phyloP scores from a whole-genome alignment of 2,888 invertebrate species.

The Lordiphosa andalusiaca region DNA sequence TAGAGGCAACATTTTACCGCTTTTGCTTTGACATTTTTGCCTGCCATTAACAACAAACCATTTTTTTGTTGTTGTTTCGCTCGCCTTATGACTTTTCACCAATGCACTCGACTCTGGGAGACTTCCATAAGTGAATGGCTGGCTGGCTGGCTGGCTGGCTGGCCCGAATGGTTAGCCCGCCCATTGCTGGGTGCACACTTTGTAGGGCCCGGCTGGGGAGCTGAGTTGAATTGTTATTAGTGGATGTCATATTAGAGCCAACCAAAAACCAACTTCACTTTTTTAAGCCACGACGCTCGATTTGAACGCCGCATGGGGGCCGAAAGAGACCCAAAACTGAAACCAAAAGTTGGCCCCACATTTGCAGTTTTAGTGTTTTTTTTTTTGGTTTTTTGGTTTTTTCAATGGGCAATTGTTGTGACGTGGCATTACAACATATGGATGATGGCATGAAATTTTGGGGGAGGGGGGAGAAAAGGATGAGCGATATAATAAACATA shows the following conservation, averaged over 20 bases:
- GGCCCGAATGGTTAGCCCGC: too few species aligned
- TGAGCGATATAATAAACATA: too few species aligned
- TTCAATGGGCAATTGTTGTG: too few species aligned
- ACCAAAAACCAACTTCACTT: conserved; percentile 48
- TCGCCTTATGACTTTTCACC: conserved; percentile 68
- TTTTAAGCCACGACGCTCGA: conserved; percentile 66
- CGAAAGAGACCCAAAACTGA: conserved; percentile 11
- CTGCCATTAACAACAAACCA: conserved; percentile 58
- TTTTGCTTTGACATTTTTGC: conserved; percentile 61
- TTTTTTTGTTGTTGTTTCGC: conserved; percentile 38
- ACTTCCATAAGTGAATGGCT: conserved; percentile 60
- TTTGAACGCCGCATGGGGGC: conserved; percentile 58
- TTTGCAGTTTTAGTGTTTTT: too few species aligned
- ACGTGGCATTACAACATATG: too few species aligned
- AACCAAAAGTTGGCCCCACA: neutral
- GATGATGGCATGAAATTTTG: too few species aligned
- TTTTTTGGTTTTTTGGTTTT: too few species aligned
- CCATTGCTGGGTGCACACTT: conserved; percentile 12
- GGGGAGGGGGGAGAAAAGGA: too few species aligned
- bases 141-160: conserved; percentile 5
- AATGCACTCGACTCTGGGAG: conserved; percentile 62
- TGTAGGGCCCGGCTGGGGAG: conserved; percentile 8
- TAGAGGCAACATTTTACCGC: conserved; percentile 1
- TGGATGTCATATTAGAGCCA: conserved; percentile 66
- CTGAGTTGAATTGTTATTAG: conserved; percentile 55